Conservation (phyloP, 1,140 invertebrate genomes). For the Solenopsis fugax region DNA sequence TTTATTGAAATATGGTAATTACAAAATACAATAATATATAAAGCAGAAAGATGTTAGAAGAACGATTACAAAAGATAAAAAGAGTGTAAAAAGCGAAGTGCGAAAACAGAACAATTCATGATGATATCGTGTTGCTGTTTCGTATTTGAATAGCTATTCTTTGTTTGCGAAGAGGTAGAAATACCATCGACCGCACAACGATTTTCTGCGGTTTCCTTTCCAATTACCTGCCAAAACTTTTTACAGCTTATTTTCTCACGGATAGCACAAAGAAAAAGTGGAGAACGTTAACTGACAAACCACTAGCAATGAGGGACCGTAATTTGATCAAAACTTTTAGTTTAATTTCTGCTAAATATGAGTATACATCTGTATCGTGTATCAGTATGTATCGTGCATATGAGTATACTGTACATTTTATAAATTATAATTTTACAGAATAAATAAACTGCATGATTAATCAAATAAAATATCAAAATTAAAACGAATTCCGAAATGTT, state of each 20-base stretch:
- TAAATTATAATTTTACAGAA: background rate
- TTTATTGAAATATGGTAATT: constrained; percentile 13
- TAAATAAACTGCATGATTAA: no score
- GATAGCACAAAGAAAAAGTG: background rate
- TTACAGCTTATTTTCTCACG: constrained; percentile 13
- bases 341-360: background rate
- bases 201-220: constrained; percentile 34
- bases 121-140: constrained; percentile 15
- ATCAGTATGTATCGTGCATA: no score
- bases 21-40: constrained; percentile 16
- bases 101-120: constrained; percentile 27
- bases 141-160: constrained; percentile 16
- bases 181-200: constrained; percentile 8
- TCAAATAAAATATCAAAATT: no score
- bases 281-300: constrained; percentile 14
- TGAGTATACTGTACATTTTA: background rate
- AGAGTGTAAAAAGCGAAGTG: background rate
- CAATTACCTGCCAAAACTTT: constrained; percentile 49
- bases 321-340: constrained; percentile 21
- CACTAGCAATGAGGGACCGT: background rate
- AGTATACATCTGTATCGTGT: no score
- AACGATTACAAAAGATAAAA: background rate
- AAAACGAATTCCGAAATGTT: no score
- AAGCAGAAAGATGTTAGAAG: background rate
- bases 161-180: constrained; percentile 16